A percentile compares a stretch with the other conserved stretches of the same genome.
Evolutionary conservation across 2,797 vertebrate genomes (phyloP).

Genomic region (Squalus acanthias): DNA sequence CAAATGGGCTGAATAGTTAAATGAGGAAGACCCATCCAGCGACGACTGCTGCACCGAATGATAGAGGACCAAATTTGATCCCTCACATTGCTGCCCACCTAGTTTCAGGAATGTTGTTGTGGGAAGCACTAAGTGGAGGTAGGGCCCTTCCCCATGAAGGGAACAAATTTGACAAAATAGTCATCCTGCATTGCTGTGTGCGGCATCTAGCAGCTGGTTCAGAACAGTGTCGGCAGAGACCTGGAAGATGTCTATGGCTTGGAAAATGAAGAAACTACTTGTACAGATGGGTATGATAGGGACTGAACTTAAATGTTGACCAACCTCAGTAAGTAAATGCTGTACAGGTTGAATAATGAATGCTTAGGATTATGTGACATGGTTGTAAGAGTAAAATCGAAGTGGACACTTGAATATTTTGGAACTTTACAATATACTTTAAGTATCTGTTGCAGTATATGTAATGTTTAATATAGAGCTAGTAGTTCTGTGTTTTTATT

Average conservation of each 20-base stretch:
- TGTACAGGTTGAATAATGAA: no score
- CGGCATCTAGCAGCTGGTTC: not conserved
- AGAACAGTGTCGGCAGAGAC: not conserved
- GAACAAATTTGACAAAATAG: not conserved
- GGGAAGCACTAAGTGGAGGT: not conserved
- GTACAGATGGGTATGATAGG: not conserved
- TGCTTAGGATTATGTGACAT: no score
- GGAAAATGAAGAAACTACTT: not conserved
- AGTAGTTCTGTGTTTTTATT: not conserved
- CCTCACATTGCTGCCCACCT: not conserved
- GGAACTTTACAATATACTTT: no score
- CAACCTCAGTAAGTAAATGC: not conserved
- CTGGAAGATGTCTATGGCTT: not conserved
- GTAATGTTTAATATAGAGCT: no score
- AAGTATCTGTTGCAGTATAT: no score
- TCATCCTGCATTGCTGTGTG: not conserved
- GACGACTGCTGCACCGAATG: not conserved
- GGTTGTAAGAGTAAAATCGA: no score
- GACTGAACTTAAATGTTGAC: not conserved
- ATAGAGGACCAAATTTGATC: not conserved
- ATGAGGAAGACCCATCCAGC: not conserved
- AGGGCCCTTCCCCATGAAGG: not conserved
- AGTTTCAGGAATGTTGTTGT: not conserved
- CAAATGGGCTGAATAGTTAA: not conserved
- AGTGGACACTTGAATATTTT: no score